Base-by-base conservation (phyloP, 1,140 invertebrate genomes). In the Homarus americanus region DNA sequence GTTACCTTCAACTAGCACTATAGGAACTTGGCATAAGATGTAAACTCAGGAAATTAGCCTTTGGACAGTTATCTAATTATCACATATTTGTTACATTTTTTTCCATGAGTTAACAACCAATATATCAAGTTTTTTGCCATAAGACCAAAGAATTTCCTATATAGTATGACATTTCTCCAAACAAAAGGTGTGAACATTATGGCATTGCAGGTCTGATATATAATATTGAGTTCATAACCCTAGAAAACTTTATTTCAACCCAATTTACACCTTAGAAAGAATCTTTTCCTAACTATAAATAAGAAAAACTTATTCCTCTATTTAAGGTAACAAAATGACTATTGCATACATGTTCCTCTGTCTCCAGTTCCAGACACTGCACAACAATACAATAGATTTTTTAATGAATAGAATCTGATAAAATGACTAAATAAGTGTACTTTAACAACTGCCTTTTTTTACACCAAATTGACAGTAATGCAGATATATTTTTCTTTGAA, bases 1-100 rank as follows among this genome's bases (percentile, higher is more conserved):
- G n/a, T 66, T 66, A 69, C n/a, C 63, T 69, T 69, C 28, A 69
- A 69, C 63, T 69, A 32, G 63, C 63, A 69, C 63, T 69, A 69
- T 69, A 69, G 63, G 28, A 69, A 69, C 63, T 69, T 69, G 63
- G 28, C 63, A 69, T 32, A 69, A 32, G 63, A 69, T 69, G 63
- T 69, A 69, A 69, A 69, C 63, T 69, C 24, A 24, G 28, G 63
- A 69, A 69, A 69, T 12, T 32, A 12, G 9, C n/a, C 5, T 28
- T 69, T 0, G 28, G 24, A 32, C n/a, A 32, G 7, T 63, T 63
- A 49, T 5, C 24, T 17, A 63, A 4, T 63, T 49, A 49, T 10
- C 7, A 49, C 15, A 10, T 15, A 49, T 49, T 49, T 10, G 9
- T 58, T 58, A 12, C 0, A 58, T 24, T 4, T 58, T n/a, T 58